Percentiles rank a stretch among this genome's conserved stretches.
These are phyloP conservation scores for Masticophis lateralis DNA, from an alignment of 2,797 vertebrate genomes.

Conservation along the genomic window DNA sequence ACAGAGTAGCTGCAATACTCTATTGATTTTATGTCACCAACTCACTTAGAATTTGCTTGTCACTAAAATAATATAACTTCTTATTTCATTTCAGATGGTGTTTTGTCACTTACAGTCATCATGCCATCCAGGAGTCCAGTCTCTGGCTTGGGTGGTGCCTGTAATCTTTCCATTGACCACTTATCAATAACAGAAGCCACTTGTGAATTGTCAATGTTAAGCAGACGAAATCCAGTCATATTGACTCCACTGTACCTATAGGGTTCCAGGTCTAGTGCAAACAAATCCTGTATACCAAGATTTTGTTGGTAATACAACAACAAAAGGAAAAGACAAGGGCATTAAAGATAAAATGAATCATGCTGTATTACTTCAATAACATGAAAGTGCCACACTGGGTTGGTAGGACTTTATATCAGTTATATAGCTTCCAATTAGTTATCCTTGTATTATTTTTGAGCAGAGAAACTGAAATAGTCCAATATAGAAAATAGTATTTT, in stretches of 20 bases:
- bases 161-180: constrained; percentile 95
- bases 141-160: constrained; percentile 85
- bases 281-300: constrained; percentile 81
- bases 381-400: not conserved
- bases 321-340: not conserved
- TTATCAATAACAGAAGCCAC: constrained; percentile 88
- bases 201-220: constrained; percentile 84
- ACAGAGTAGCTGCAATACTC: not conserved
- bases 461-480: not conserved
- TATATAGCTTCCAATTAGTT: not conserved
- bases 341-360: not conserved
- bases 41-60: not conserved
- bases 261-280: constrained; percentile 91
- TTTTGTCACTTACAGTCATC: constrained; percentile 85
- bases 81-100: not conserved
- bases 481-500: not conserved
- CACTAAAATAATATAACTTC: not conserved
- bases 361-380: not conserved
- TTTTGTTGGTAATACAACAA: not conserved
- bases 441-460: not conserved
- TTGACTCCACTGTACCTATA: constrained; percentile 97
- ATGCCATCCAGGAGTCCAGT: constrained; percentile 88
- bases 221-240: constrained; percentile 95
- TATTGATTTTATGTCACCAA: not conserved
- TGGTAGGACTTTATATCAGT: not conserved